Evolutionary conservation across 2,113 vertebrate genomes (phyloP).

Genomic region (Esox niger): DNA sequence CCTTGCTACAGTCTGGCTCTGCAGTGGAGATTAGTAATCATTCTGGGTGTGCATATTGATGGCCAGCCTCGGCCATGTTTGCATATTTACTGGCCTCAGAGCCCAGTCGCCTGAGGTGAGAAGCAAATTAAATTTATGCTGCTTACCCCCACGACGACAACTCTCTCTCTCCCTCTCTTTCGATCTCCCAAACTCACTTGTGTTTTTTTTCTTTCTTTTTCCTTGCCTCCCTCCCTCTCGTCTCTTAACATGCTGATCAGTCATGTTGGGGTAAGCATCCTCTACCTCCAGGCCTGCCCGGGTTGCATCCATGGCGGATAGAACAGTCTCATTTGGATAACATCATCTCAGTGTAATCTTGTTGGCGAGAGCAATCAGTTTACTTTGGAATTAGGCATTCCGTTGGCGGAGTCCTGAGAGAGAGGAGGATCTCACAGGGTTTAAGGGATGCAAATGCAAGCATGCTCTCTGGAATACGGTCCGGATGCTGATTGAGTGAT

Average conservation of each 20-base stretch:
- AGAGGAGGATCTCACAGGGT: slow-evolving; percentile 65
- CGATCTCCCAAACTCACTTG: slow-evolving; percentile 6
- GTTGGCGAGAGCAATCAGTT: slow-evolving; percentile 72
- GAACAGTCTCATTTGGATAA: slow-evolving; percentile 67
- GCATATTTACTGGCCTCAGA: slow-evolving; percentile 75
- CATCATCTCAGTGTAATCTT: slow-evolving; percentile 72
- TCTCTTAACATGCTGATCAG: slow-evolving; percentile 74
- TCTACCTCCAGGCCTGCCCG: slow-evolving; percentile 42
- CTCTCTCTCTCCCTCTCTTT: slow-evolving; percentile 34
- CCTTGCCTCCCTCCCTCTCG: slow-evolving; percentile 60
- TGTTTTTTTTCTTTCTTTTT: not conserved
- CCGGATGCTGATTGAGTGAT: slow-evolving; percentile 68
- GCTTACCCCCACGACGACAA: slow-evolving; percentile 67
- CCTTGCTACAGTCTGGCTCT: slow-evolving; percentile 62
- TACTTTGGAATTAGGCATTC: slow-evolving; percentile 76
- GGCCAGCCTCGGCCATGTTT: slow-evolving; percentile 69
- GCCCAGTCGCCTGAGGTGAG: slow-evolving; percentile 75
- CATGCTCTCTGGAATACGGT: slow-evolving; percentile 69
- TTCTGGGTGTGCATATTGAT: slow-evolving; percentile 75
- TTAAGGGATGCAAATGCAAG: slow-evolving; percentile 73
- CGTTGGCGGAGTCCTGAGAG: slow-evolving; percentile 63
- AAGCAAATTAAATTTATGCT: slow-evolving; percentile 76
- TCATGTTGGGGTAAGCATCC: slow-evolving; percentile 69
- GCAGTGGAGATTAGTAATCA: slow-evolving; percentile 74
- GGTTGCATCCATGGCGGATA: slow-evolving; percentile 62